Evolutionary conservation across 2,797 vertebrate genomes (phyloP), one percentile per base, ranked within the genome.

Genomic region (Urocyon cinereoargenteus): DNA sequence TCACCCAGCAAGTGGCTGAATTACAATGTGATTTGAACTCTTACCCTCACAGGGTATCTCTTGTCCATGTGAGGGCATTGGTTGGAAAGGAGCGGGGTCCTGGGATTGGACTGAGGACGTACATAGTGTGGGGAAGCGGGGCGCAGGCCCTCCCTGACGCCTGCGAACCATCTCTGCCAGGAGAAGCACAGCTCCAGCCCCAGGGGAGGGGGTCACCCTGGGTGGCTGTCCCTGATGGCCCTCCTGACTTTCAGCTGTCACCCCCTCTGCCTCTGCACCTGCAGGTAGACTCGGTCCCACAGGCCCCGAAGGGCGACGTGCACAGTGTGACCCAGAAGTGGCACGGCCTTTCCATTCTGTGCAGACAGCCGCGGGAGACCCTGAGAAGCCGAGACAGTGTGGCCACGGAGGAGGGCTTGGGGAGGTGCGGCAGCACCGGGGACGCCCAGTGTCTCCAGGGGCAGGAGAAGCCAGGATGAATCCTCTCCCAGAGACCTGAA

Each of bases 401-500:
- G 24, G 36, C 19, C 21, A 4, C 3, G 28, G 59, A 49, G 51
- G 9, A 9, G 79, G 19, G 78, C 8, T 15, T 5, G 36, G 49
- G 49, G 75, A 12, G 36, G 18, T 10, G 24, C 11, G 57, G 28
- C 64, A 12, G 2, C 18, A 28, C 9, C 16, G 13, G 34, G 70
- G n/a, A 40, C 9, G 45, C 4, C 77, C 31, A 2, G 1, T 9
- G 34, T 9, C 49, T 31, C 16, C 15, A 28, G 28, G 75, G 45
- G 66, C 12, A 21, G 61, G 31, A 26, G 45, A n/a, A 72, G 15
- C 3, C 6, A 45, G 45, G 6, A 21, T 34, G 7, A 11, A 15
- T 3, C 19, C 1, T 31, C 4, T 4, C 0, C 2, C 8, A 19
- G 21, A 21, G 3, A 8, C 45, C 8, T 40, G 1, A 16, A 7